A percentile compares a stretch with the other conserved stretches of the same genome.
Evolutionary conservation across 1,140 invertebrate species (phyloP).

Genomic region (Drosophila lowei): DNA sequence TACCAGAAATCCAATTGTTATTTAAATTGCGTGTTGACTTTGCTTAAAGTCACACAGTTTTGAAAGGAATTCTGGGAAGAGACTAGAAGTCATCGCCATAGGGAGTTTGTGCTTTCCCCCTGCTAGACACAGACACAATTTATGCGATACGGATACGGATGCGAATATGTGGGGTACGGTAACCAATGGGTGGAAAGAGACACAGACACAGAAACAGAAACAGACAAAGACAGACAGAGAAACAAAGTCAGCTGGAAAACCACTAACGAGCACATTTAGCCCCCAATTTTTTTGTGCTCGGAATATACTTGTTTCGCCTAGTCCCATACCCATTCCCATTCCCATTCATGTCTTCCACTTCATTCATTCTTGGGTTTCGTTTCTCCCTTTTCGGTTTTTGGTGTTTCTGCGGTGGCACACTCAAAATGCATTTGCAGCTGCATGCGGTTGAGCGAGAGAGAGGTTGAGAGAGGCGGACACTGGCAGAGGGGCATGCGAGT

Average conservation of each 20-base stretch:
- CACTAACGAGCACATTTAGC: slow-evolving; percentile 67
- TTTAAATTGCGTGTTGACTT: slow-evolving; percentile 54
- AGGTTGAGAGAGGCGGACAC: neutral
- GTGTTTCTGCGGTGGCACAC: slow-evolving; percentile 39
- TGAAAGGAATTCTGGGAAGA: slow-evolving; percentile 13
- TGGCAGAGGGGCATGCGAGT: slow-evolving; percentile 4
- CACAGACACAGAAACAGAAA: slow-evolving; percentile 23
- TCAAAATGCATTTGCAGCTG: slow-evolving; percentile 48
- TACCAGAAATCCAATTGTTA: slow-evolving; percentile 41
- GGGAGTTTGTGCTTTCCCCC: neutral
- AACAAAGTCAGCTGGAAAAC: slow-evolving; percentile 39
- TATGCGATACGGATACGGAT: slow-evolving; percentile 47
- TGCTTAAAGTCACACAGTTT: slow-evolving; percentile 38
- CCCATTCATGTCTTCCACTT: slow-evolving; percentile 66
- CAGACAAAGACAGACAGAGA: neutral
- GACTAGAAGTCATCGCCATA: neutral
- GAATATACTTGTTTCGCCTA: slow-evolving; percentile 14
- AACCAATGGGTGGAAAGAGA: slow-evolving; percentile 7
- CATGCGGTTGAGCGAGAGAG: slow-evolving; percentile 10
- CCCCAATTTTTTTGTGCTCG: slow-evolving; percentile 16
- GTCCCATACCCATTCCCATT: neutral
- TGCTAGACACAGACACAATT: slow-evolving; percentile 22
- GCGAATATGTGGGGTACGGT: slow-evolving; percentile 6
- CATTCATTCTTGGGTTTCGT: slow-evolving; percentile 41
- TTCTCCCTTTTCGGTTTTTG: slow-evolving; percentile 22